phyloP scores from a whole-genome alignment of 2,888 invertebrate species.

The Tanytarsus gracilentus region DNA sequence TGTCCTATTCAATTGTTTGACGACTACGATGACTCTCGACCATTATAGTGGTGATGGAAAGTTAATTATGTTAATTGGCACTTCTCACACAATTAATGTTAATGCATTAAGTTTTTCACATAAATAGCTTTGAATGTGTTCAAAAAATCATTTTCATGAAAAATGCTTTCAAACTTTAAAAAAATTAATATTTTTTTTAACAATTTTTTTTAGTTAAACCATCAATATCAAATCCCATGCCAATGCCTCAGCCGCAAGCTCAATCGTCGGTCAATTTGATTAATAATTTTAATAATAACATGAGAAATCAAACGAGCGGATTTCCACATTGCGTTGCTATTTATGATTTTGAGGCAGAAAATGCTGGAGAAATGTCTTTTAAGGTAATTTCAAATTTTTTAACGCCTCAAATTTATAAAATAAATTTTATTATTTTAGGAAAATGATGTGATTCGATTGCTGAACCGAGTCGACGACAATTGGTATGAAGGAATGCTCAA shows the following conservation, averaged over 20 bases:
- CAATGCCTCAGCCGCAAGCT: neutral
- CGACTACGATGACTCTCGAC: no score
- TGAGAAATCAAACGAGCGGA: conserved; percentile 2
- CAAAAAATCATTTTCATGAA: neutral
- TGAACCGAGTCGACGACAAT: conserved; percentile 18
- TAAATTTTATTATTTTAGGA: neutral
- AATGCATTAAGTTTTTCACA: neutral
- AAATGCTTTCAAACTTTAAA: neutral
- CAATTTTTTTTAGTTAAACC: conserved; percentile 7
- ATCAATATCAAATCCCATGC: conserved; percentile 25
- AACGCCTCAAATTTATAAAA: neutral
- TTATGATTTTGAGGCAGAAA: conserved; percentile 28
- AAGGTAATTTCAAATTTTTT: conserved; percentile 7
- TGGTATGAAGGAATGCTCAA: conserved; percentile 23
- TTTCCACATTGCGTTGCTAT: conserved; percentile 21
- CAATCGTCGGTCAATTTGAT: conserved; percentile 17
- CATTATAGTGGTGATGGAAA: neutral
- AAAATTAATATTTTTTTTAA: neutral
- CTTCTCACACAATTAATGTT: neutral
- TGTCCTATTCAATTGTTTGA: no score
- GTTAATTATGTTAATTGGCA: neutral
- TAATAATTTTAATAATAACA: conserved; percentile 26
- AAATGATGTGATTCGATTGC: conserved; percentile 13
- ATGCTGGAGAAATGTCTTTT: conserved; percentile 22
- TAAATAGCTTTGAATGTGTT: conserved; percentile 3